These are phyloP conservation scores for Caenorhabditis virilis DNA, from an alignment of 2,888 invertebrate genomes.

Conservation along the genomic window DNA sequence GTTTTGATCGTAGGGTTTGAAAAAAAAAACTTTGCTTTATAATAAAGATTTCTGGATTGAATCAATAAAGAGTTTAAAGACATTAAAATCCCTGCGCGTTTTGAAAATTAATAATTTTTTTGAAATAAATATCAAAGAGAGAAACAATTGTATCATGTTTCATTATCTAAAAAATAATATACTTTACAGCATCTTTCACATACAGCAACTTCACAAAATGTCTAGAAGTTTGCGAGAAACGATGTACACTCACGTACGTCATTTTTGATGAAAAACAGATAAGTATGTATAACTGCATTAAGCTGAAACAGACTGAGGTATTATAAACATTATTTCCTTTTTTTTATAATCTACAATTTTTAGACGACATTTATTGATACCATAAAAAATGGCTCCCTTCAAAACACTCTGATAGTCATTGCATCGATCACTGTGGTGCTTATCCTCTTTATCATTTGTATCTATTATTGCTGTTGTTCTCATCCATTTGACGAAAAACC, in stretches of 20 bases:
- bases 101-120: too few species aligned
- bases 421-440: conserved; percentile 12
- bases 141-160: background rate
- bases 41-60: too few species aligned
- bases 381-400: conserved; percentile 15
- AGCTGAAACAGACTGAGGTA: conserved; percentile 26
- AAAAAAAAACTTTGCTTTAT: too few species aligned
- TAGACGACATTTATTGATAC: conserved; percentile 25
- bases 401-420: conserved; percentile 14
- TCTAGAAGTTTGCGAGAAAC: conserved; percentile 14
- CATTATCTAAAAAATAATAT: background rate
- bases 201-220: conserved; percentile 18
- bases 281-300: conserved; percentile 26
- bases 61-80: too few species aligned
- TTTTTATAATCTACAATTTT: background rate
- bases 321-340: background rate
- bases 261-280: conserved; percentile 11
- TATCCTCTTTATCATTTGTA: conserved; percentile 16
- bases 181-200: conserved; percentile 28
- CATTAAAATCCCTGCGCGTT: too few species aligned
- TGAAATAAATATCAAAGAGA: too few species aligned
- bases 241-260: conserved; percentile 28
- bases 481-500: too few species aligned
- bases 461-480: conserved; percentile 35
- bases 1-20: too few species aligned